Conservation (phyloP, 92 coral and sea anemone species). For the Micromussa lordhowensis region DNA sequence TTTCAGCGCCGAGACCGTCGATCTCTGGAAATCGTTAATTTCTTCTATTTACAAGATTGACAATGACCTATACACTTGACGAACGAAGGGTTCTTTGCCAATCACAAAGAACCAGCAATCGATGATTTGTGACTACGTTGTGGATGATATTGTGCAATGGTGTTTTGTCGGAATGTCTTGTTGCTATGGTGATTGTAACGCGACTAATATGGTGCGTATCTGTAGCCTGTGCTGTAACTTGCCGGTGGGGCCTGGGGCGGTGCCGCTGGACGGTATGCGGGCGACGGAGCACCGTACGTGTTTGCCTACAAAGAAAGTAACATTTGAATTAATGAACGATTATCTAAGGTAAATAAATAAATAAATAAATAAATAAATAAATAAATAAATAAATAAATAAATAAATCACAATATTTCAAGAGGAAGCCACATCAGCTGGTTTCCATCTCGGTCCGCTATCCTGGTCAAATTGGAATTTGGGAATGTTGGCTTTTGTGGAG, state of each 20-base stretch:
- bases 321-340: not conserved
- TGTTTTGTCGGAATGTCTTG: not conserved
- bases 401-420: too few species aligned
- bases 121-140: slow-evolving; percentile 2
- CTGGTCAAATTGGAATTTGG: too few species aligned
- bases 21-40: not conserved
- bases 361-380: too few species aligned
- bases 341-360: too few species aligned
- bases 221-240: slow-evolving; percentile 84
- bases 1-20: not conserved
- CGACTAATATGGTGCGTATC: slow-evolving; percentile 82
- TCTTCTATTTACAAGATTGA: slow-evolving; percentile 28
- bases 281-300: slow-evolving; percentile 71
- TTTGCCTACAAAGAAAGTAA: slow-evolving; percentile 51
- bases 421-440: too few species aligned
- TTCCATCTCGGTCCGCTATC: too few species aligned
- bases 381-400: too few species aligned
- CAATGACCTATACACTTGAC: slow-evolving; percentile 9
- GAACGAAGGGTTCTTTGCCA: not conserved
- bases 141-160: slow-evolving; percentile 30
- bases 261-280: slow-evolving; percentile 81
- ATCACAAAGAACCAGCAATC: not conserved
- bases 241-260: slow-evolving; percentile 83
- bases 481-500: too few species aligned
- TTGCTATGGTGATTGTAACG: not conserved